Base-by-base conservation (phyloP, 2,113 vertebrate species). In the Saccopteryx leptura region DNA sequence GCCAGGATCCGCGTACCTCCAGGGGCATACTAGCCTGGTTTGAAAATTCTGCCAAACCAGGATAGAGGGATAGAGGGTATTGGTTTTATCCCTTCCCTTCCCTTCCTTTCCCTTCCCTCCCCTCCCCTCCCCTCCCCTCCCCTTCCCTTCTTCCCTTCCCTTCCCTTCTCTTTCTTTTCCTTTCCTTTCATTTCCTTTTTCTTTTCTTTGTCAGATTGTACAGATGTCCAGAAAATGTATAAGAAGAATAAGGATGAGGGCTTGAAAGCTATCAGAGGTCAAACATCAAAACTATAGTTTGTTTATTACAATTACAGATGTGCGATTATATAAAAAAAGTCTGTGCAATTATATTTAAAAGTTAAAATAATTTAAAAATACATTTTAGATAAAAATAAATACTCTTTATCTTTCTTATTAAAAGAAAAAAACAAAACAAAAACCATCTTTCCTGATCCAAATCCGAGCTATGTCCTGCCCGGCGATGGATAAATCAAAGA, bases 241-340 rank as follows among this genome's bases (percentile, higher is more conserved):
- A 90, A 46, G 8, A 4, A 48, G 12, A 52, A 39, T 39, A 39
- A 3, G 4, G 9, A 5, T 4, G 1, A 23, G 7, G 33, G 39
- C 21, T n/a, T 76, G 21, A 60, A 90, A 90, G 26, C 17, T 94
- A 9, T 78, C 31, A 88, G 82, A 48, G 23, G 21, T 71, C n/a
- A 69, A 74, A 93, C 31, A 65, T 86, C 7, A 93, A 91, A 97
- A 93, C 50, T 15, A 5, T 11, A 65, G n/a, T 48, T 10, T 83
- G 33, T 39, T 28, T 74, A 92, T 23, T 76, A 85, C 24, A 92
- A 76, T 71, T 28, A 54, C 0, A 39, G 48, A 52, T 50, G 21
- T 75, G 6, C 2, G 52, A 39, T 89, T 56, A 75, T 54, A 4
- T 83, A 71, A 69, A 71, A 39, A 74, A 65, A 61, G 4, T 56